These are phyloP conservation scores for Sphaeridia pumilis DNA, from an alignment of 2,888 invertebrate genomes.

Conservation along the genomic window DNA sequence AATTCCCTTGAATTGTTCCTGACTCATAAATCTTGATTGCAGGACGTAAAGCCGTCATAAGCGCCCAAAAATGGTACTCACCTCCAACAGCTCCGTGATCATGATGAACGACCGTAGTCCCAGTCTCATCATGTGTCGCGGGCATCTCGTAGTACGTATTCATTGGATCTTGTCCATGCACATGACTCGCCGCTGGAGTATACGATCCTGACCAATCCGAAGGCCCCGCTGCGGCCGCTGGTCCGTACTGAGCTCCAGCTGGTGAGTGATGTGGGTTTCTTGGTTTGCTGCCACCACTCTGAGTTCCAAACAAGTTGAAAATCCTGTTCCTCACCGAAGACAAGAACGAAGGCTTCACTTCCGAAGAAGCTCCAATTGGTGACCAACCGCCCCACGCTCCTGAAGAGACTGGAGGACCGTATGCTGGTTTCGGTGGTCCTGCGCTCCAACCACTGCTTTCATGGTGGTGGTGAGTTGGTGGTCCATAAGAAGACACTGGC, in stretches of 20 bases:
- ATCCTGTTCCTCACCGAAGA: not conserved
- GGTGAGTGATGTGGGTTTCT: not conserved
- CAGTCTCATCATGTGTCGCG: not conserved
- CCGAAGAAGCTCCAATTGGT: too few species aligned
- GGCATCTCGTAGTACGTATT: conserved; percentile 11
- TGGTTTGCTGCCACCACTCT: not conserved
- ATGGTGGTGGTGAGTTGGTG: not conserved
- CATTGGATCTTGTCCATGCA: conserved; percentile 3
- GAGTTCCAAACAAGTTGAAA: not conserved
- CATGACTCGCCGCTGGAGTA: not conserved
- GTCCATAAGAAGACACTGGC: not conserved
- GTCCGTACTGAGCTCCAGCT: not conserved
- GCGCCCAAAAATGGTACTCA: too few species aligned
- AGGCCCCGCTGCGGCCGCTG: not conserved
- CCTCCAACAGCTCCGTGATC: not conserved
- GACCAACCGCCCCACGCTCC: too few species aligned
- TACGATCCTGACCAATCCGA: not conserved
- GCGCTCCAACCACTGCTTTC: not conserved
- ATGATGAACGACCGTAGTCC: not conserved
- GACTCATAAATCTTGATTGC: too few species aligned
- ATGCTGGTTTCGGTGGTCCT: not conserved
- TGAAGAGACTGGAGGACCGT: too few species aligned
- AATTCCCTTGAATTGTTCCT: too few species aligned
- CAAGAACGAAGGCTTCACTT: not conserved
- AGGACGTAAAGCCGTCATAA: too few species aligned